Percentiles rank a stretch among this genome's conserved stretches.
Conservation (phyloP, 2,113 vertebrate genomes). For the Apodemus speciosus region DNA sequence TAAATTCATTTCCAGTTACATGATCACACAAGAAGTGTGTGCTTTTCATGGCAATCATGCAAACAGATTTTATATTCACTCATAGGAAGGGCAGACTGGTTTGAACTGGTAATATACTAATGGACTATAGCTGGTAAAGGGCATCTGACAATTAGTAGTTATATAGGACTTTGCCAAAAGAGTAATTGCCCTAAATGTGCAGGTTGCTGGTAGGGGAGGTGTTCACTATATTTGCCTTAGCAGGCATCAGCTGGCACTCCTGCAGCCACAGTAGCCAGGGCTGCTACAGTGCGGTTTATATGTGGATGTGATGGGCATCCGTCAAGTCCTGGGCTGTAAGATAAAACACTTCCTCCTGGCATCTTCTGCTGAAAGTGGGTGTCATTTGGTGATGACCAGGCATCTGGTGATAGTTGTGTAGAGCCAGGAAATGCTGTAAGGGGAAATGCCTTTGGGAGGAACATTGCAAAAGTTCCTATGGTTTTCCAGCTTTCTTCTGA, state of each 20-base stretch:
- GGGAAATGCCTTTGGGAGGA: slow-evolving; percentile 10
- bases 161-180: slow-evolving; percentile 27
- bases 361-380: background rate
- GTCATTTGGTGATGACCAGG: background rate
- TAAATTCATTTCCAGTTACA: background rate
- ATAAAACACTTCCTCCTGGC: background rate
- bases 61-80: background rate
- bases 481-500: background rate
- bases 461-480: background rate
- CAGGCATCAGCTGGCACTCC: background rate
- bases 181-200: background rate
- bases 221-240: background rate
- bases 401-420: background rate
- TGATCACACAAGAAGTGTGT: background rate
- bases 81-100: background rate
- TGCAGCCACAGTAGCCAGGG: background rate
- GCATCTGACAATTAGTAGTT: background rate
- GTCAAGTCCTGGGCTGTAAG: background rate
- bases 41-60: background rate
- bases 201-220: background rate
- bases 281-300: background rate
- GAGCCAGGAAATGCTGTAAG: background rate
- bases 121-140: background rate
- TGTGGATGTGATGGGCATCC: background rate
- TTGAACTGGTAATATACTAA: background rate